Percentiles rank a stretch among this genome's conserved stretches.
Evolutionary conservation across 2,113 vertebrate species (phyloP).

Genomic region (Dolichotis patagonum): DNA sequence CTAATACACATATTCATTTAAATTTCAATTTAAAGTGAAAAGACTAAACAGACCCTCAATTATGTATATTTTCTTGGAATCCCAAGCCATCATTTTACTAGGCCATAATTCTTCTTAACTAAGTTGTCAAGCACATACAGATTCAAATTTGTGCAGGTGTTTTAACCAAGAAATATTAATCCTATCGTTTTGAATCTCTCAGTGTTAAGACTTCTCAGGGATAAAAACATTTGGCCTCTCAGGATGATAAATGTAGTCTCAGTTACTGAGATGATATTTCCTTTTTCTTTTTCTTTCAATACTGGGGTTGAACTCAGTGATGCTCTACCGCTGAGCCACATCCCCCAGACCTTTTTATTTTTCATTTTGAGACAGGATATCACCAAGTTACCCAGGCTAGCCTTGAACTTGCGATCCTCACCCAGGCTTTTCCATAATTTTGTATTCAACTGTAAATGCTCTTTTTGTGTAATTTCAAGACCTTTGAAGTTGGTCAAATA

Average conservation of each 20-base stretch:
- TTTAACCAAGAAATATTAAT: constrained; percentile 27
- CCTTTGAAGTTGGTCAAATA: constrained; percentile 22
- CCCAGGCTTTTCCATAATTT: background rate
- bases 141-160: background rate
- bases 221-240: background rate
- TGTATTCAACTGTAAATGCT: background rate
- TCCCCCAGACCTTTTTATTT: background rate
- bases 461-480: constrained; percentile 34
- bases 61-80: constrained; percentile 10
- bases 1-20: background rate
- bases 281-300: background rate
- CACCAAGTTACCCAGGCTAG: background rate
- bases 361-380: background rate
- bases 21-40: constrained; percentile 37
- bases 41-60: background rate
- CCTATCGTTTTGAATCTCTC: background rate
- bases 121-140: background rate
- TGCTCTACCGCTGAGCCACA: background rate
- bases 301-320: background rate
- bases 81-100: constrained; percentile 16
- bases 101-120: background rate
- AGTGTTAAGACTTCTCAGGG: background rate
- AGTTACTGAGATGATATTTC: background rate
- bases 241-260: background rate
- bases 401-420: background rate